These are phyloP conservation scores for Apis cerana DNA, from an alignment of 1,140 invertebrate species.

Conservation along the genomic window DNA sequence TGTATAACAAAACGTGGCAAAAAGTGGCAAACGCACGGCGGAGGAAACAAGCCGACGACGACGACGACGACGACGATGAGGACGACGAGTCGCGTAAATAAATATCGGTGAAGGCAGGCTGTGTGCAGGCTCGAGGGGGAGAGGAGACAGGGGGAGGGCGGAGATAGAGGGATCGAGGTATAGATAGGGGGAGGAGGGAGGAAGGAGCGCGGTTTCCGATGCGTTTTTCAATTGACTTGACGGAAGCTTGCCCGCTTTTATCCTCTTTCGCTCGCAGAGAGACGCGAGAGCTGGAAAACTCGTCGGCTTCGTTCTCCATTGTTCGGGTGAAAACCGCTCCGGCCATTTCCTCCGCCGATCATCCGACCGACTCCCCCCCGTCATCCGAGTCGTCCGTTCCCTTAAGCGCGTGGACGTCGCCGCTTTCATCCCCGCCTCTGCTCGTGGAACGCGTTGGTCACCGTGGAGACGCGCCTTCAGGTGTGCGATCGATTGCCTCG, in stretches of 20 bases:
- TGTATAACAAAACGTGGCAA: constrained; percentile 37
- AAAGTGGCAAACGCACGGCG: constrained; percentile 11
- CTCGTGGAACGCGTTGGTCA: too few species aligned
- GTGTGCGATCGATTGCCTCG: constrained; percentile 51
- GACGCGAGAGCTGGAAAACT: constrained; percentile 55
- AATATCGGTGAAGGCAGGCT: constrained; percentile 23
- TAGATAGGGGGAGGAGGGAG: constrained; percentile 16
- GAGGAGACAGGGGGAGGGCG: neutral
- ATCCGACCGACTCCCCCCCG: neutral
- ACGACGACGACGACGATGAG: neutral
- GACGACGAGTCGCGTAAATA: constrained; percentile 22
- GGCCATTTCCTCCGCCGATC: constrained; percentile 32
- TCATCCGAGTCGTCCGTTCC: neutral
- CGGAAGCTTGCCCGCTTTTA: constrained; percentile 60
- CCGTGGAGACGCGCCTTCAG: neutral
- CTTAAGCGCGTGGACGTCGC: neutral
- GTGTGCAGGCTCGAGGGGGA: too few species aligned
- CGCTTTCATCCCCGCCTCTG: too few species aligned
- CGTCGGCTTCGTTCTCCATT: constrained; percentile 44
- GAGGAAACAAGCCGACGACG: neutral
- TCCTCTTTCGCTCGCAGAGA: constrained; percentile 21
- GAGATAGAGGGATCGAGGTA: constrained; percentile 8
- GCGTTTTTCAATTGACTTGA: constrained; percentile 62
- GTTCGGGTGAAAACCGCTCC: constrained; percentile 46
- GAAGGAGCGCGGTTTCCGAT: constrained; percentile 38